A percentile compares a stretch with the other conserved stretches of the same genome.
These are phyloP conservation scores for Aspidiotus destructor DNA, from an alignment of 2,888 invertebrate species.

Conservation along the genomic window DNA sequence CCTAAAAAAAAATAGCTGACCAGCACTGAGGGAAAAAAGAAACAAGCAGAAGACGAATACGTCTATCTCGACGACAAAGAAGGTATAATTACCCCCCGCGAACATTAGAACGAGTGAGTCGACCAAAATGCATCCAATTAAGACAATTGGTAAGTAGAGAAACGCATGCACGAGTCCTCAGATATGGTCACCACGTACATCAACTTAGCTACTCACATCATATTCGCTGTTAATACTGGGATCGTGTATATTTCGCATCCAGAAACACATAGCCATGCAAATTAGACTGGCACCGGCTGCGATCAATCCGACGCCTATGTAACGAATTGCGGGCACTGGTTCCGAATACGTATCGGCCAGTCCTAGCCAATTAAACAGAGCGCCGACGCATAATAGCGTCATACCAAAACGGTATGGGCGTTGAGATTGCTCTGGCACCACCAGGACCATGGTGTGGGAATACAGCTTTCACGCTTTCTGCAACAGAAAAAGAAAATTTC, in stretches of 20 bases:
- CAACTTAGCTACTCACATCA: slow-evolving; percentile 26
- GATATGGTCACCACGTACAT: too few species aligned
- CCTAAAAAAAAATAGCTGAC: too few species aligned
- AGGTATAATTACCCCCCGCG: too few species aligned
- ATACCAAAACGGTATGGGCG: slow-evolving; percentile 64
- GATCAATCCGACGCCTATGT: slow-evolving; percentile 63
- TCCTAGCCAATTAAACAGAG: slow-evolving; percentile 64
- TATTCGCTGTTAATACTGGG: slow-evolving; percentile 33
- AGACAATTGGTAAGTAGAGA: not conserved
- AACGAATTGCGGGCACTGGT: slow-evolving; percentile 50
- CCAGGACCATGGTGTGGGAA: slow-evolving; percentile 36
- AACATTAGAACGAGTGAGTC: too few species aligned
- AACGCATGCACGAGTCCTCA: too few species aligned
- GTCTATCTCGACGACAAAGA: too few species aligned
- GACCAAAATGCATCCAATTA: not conserved
- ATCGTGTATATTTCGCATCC: slow-evolving; percentile 45
- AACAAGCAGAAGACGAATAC: too few species aligned
- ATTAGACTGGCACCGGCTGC: slow-evolving; percentile 63
- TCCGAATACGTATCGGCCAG: slow-evolving; percentile 62
- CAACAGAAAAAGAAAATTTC: too few species aligned
- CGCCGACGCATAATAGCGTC: slow-evolving; percentile 61
- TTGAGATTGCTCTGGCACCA: slow-evolving; percentile 49
- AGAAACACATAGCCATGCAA: slow-evolving; percentile 64
- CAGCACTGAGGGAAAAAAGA: too few species aligned
- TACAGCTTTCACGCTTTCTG: too few species aligned